phyloP scores from a whole-genome alignment of 92 coral and sea anemone genomes.

The Anthopleura xanthogrammica region DNA sequence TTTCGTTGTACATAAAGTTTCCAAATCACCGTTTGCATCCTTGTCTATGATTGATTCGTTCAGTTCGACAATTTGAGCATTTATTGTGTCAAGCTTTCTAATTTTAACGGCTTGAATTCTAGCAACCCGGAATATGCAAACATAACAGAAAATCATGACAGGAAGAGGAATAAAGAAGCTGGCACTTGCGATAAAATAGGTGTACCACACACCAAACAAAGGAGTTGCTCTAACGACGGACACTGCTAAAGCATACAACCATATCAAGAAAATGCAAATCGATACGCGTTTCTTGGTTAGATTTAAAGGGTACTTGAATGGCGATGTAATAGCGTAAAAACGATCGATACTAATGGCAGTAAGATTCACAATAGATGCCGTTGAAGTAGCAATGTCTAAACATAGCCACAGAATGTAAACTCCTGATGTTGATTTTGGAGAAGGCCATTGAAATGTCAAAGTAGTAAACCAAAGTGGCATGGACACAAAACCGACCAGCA shows the following conservation, averaged over 20 bases:
- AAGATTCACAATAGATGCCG: slow-evolving; percentile 83
- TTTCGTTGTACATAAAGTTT: background rate
- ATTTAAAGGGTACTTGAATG: slow-evolving; percentile 58
- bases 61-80: slow-evolving; percentile 11
- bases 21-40: background rate
- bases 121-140: slow-evolving; percentile 73
- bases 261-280: slow-evolving; percentile 58
- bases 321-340: slow-evolving; percentile 79
- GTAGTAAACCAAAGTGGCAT: slow-evolving; percentile 81
- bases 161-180: slow-evolving; percentile 80
- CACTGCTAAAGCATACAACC: slow-evolving; percentile 69
- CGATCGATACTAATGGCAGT: slow-evolving; percentile 82
- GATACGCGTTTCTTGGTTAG: slow-evolving; percentile 70
- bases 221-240: slow-evolving; percentile 45
- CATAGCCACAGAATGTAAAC: slow-evolving; percentile 70
- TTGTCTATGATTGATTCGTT: background rate
- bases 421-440: background rate
- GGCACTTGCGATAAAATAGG: slow-evolving; percentile 69
- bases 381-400: slow-evolving; percentile 75
- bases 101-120: slow-evolving; percentile 68
- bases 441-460: slow-evolving; percentile 57
- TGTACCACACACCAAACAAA: slow-evolving; percentile 38
- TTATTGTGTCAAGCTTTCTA: slow-evolving; percentile 41
- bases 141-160: slow-evolving; percentile 68
- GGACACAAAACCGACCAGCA: slow-evolving; percentile 79